Percentiles rank a stretch among this genome's conserved stretches.
These are phyloP conservation scores for Microcebus jonahi DNA, from an alignment of 2,113 vertebrate genomes.

Conservation along the genomic window DNA sequence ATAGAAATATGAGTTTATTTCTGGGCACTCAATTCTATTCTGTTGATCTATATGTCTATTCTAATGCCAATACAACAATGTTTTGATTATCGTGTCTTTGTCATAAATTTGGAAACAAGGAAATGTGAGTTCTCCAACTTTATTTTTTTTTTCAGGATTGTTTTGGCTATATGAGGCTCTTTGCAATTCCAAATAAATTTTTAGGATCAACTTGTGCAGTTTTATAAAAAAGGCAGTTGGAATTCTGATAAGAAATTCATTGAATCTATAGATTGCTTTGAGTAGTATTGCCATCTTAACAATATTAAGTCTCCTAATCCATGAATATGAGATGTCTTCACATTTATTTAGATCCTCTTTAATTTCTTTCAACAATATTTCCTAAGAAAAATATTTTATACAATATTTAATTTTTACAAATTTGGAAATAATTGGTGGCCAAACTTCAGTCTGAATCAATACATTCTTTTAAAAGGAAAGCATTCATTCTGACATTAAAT, in stretches of 20 bases:
- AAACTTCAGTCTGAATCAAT: slow-evolving; percentile 39
- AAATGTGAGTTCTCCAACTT: not conserved
- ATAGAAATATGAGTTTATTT: not conserved
- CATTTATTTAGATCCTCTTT: not conserved
- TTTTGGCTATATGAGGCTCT: not conserved
- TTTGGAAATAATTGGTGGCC: slow-evolving; percentile 27
- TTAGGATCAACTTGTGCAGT: not conserved
- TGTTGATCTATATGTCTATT: not conserved
- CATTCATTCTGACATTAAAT: slow-evolving; percentile 34
- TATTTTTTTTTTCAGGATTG: not conserved
- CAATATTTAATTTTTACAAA: not conserved
- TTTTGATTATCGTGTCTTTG: not conserved
- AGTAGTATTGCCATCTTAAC: not conserved
- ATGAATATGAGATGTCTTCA: not conserved
- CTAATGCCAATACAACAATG: not conserved
- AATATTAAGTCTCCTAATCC: not conserved
- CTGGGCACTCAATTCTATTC: not conserved
- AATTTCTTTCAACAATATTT: not conserved
- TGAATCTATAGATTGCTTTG: not conserved
- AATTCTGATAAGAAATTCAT: not conserved
- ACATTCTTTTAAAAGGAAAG: slow-evolving; percentile 55
- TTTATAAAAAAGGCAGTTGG: not conserved
- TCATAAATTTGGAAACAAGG: not conserved
- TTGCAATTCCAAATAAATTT: not conserved
- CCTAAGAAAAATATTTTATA: not conserved